These are phyloP conservation scores for Lithophane socia DNA, from an alignment of 2,888 invertebrate genomes.

Conservation along the genomic window DNA sequence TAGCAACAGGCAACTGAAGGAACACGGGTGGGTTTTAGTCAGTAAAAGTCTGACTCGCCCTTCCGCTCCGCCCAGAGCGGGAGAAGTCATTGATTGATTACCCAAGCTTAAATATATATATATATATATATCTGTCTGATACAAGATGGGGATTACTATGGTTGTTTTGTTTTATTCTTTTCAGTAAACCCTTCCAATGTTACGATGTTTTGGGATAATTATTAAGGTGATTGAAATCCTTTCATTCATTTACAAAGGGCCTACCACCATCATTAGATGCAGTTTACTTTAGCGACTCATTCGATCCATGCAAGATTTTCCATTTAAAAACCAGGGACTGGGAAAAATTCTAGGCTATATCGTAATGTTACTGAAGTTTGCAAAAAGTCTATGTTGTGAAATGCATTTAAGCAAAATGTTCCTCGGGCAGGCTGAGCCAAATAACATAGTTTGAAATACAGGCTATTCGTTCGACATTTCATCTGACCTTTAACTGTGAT, in stretches of 20 bases:
- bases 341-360: not conserved
- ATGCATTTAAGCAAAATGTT: not conserved
- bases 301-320: not conserved
- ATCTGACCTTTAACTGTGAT: constrained; percentile 3
- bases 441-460: constrained; percentile 2
- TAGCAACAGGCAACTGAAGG: too few species aligned
- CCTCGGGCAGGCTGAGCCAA: not conserved
- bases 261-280: not conserved
- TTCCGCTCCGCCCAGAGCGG: too few species aligned
- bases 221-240: not conserved
- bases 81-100: too few species aligned
- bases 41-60: too few species aligned
- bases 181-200: not conserved
- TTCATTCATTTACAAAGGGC: not conserved
- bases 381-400: not conserved
- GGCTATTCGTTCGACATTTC: constrained; percentile 5
- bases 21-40: too few species aligned
- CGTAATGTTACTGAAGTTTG: not conserved
- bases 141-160: not conserved
- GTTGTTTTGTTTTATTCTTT: not conserved
- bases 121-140: not conserved
- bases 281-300: not conserved
- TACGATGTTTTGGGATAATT: not conserved
- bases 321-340: not conserved
- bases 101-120: too few species aligned